These are phyloP conservation scores for Ganaspis brasiliensis DNA, from an alignment of 2,888 invertebrate genomes.

Conservation along the genomic window DNA sequence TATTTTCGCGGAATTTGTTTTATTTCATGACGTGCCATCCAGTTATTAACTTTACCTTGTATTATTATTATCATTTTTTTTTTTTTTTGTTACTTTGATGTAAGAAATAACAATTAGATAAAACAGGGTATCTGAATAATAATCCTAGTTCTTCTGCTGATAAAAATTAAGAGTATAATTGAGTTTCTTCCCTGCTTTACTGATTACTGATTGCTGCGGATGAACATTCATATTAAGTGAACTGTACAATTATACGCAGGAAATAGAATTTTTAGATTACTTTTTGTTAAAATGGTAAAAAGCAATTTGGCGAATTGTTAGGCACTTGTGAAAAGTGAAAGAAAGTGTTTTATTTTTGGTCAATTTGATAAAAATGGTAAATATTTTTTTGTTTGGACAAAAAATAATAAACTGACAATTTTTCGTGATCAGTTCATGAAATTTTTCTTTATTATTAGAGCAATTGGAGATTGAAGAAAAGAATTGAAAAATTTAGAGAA, in stretches of 20 bases:
- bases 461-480: too few relatives aligned
- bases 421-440: too few relatives aligned
- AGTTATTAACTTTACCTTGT: conserved; percentile 54
- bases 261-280: background rate
- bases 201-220: conserved; percentile 41
- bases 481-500: too few relatives aligned
- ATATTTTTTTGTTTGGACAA: too few relatives aligned
- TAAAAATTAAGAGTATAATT: conserved; percentile 32
- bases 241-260: background rate
- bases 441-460: too few relatives aligned
- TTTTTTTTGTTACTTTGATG: background rate
- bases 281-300: background rate
- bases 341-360: too few relatives aligned
- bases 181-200: conserved; percentile 28
- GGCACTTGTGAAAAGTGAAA: too few relatives aligned
- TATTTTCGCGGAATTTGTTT: conserved; percentile 59
- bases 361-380: too few relatives aligned
- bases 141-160: background rate
- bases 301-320: too few relatives aligned
- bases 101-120: conserved; percentile 14
- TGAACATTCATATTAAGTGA: conserved; percentile 33
- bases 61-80: too few relatives aligned
- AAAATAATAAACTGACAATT: too few relatives aligned
- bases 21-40: conserved; percentile 59
- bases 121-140: background rate